phyloP scores from a whole-genome alignment of 2,888 invertebrate species.

The Melinaea marsaeus region DNA sequence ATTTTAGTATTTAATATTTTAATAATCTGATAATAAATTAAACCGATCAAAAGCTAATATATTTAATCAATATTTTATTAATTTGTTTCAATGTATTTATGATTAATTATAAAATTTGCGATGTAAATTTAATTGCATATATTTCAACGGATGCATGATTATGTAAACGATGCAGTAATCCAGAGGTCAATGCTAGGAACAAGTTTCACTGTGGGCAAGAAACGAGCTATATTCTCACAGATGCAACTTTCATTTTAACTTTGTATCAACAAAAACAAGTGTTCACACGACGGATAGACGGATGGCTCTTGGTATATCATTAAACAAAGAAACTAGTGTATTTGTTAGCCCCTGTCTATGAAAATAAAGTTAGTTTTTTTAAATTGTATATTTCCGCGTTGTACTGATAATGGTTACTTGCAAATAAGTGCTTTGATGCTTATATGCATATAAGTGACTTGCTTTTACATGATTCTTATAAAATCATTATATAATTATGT shows the following conservation, averaged over 20 bases:
- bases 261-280: slow-evolving; percentile 59
- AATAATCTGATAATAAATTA: no score
- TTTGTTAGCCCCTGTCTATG: slow-evolving; percentile 19
- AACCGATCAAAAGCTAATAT: no score
- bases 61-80: no score
- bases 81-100: no score
- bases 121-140: not conserved
- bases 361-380: slow-evolving; percentile 39
- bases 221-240: slow-evolving; percentile 65
- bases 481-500: no score
- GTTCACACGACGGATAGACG: slow-evolving; percentile 62
- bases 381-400: slow-evolving; percentile 52
- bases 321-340: slow-evolving; percentile 39
- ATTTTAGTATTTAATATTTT: no score
- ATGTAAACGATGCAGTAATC: slow-evolving; percentile 29
- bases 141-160: slow-evolving; percentile 8
- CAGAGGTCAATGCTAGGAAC: slow-evolving; percentile 63
- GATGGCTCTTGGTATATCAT: slow-evolving; percentile 42
- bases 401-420: slow-evolving; percentile 40
- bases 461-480: no score
- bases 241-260: slow-evolving; percentile 72
- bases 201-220: slow-evolving; percentile 58
- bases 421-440: not conserved
- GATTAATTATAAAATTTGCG: no score
- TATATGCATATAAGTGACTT: no score